Percentiles rank a stretch among this genome's conserved stretches.
Conservation (phyloP, 2,113 vertebrate species). For the Tachysurus vachellii region DNA sequence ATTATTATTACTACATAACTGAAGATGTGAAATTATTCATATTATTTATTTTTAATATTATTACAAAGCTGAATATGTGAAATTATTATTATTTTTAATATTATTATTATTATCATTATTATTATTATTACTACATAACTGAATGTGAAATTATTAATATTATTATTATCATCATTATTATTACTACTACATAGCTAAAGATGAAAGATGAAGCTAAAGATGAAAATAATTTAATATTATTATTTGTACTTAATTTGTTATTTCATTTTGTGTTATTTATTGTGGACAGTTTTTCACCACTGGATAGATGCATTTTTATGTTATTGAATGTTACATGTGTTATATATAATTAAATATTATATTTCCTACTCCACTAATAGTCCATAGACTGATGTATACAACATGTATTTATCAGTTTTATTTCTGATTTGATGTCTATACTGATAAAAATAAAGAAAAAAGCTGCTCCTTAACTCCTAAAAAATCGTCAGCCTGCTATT, state of each 20-base stretch:
- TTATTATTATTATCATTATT: too few species aligned
- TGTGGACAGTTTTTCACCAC: background rate
- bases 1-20: too few species aligned
- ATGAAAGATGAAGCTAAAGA: background rate
- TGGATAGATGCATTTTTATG: background rate
- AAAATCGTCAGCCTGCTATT: background rate
- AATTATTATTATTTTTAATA: too few species aligned
- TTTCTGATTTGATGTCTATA: background rate
- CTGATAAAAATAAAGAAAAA: background rate
- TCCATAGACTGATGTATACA: too few species aligned
- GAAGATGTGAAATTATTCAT: too few species aligned
- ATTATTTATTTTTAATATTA: too few species aligned
- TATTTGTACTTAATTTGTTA: background rate
- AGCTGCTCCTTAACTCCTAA: background rate
- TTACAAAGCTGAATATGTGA: too few species aligned
- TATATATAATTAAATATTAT: background rate
- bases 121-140: too few species aligned
- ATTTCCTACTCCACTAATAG: background rate
- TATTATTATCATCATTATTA: too few species aligned
- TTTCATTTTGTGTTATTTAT: background rate
- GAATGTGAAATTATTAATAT: too few species aligned
- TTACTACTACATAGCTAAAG: too few species aligned
- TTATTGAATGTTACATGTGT: background rate
- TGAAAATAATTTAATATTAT: background rate
- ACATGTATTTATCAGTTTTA: background rate